Evolutionary conservation across 1,140 invertebrate genomes (phyloP).

Genomic region (Eumeta japonica): DNA sequence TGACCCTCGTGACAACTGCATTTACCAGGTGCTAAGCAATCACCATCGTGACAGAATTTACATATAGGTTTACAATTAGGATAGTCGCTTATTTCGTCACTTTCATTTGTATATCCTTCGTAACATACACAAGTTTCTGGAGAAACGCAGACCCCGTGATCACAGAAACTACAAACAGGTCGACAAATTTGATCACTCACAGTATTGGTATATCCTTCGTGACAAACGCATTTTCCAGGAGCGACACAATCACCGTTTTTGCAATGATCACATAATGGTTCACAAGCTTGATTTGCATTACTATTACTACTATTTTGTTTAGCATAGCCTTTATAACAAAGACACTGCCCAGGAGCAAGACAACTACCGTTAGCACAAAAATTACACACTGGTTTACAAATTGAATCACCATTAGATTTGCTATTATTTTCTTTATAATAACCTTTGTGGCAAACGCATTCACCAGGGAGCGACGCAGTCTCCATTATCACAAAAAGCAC

Average conservation of each 20-base stretch:
- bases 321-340: constrained; percentile 10
- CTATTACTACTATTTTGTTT: too few relatives aligned
- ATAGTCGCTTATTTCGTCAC: constrained; percentile 11
- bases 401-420: constrained; percentile 12
- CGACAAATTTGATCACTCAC: constrained; percentile 18
- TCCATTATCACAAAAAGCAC: constrained; percentile 33
- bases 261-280: constrained; percentile 41
- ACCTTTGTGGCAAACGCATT: constrained; percentile 20
- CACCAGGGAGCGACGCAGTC: constrained; percentile 18
- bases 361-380: constrained; percentile 29
- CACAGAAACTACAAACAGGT: constrained; percentile 10
- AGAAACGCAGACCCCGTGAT: constrained; percentile 15
- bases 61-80: constrained; percentile 8
- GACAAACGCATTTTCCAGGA: constrained; percentile 52
- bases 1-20: too few relatives aligned
- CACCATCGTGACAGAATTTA: constrained; percentile 46
- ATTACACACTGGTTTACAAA: constrained; percentile 14
- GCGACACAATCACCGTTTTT: constrained; percentile 36
- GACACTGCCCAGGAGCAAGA: constrained; percentile 20
- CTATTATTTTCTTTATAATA: too few relatives aligned
- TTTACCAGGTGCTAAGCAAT: constrained; percentile 30
- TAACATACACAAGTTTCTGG: constrained; percentile 31
- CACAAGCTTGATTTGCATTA: too few relatives aligned
- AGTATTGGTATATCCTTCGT: constrained; percentile 27
- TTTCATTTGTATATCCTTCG: constrained; percentile 28